phyloP scores from a whole-genome alignment of 2,888 invertebrate genomes.

The Germaria angustata region DNA sequence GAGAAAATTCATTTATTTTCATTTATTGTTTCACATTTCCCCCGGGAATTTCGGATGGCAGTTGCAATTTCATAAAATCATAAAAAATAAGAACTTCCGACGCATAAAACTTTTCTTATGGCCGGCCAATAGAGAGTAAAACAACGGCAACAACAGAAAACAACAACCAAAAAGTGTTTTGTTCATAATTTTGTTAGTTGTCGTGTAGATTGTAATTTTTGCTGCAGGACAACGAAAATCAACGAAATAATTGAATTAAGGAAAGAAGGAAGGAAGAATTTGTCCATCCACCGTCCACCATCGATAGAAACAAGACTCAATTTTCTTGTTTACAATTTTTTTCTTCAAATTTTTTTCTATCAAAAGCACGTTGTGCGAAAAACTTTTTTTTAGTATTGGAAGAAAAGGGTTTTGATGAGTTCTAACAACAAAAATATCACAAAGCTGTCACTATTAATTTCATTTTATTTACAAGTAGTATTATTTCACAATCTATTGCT shows the following conservation, averaged over 20 bases:
- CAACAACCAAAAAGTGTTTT: slow-evolving; percentile 69
- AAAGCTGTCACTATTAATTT: slow-evolving; percentile 42
- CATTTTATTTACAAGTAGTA: neutral
- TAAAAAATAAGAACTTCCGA: slow-evolving; percentile 63
- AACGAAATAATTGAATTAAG: slow-evolving; percentile 76
- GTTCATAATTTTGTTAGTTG: slow-evolving; percentile 78
- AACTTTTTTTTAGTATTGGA: slow-evolving; percentile 3
- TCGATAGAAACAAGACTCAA: slow-evolving; percentile 20
- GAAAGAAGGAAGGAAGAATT: slow-evolving; percentile 40
- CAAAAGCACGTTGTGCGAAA: neutral
- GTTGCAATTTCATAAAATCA: slow-evolving; percentile 66
- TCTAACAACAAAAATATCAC: slow-evolving; percentile 43
- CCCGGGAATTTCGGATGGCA: slow-evolving; percentile 58
- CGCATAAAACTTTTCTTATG: slow-evolving; percentile 67
- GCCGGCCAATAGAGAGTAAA: slow-evolving; percentile 54
- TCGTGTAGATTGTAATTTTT: slow-evolving; percentile 76
- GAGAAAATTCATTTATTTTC: slow-evolving; percentile 67
- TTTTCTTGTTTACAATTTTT: slow-evolving; percentile 59
- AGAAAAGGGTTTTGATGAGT: slow-evolving; percentile 50
- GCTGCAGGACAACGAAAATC: slow-evolving; percentile 74
- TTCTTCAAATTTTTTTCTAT: neutral
- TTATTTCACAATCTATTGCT: neutral
- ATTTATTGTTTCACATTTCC: slow-evolving; percentile 67
- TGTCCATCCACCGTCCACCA: neutral
- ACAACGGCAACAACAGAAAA: slow-evolving; percentile 1